Percentiles rank a stretch among this genome's conserved stretches.
phyloP scores from a whole-genome alignment of 1,140 invertebrate genomes.

The Odontomachus brunneus region DNA sequence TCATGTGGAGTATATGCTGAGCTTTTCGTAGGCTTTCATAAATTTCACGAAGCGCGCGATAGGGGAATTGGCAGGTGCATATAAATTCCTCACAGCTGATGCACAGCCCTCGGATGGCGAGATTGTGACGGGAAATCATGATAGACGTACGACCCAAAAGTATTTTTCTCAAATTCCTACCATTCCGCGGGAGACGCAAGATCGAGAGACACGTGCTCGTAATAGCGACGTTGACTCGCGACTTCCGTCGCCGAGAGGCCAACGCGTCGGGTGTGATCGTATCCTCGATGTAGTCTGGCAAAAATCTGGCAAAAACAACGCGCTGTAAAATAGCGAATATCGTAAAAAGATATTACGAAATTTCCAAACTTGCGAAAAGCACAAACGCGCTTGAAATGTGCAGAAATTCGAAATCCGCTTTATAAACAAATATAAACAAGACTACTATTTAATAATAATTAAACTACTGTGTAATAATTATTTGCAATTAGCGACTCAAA shows the following conservation, averaged over 20 bases:
- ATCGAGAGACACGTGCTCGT: constrained; percentile 37
- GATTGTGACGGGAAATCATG: background rate
- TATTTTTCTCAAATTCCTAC: constrained; percentile 39
- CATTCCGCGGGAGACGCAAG: constrained; percentile 20
- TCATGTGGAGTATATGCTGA: background rate
- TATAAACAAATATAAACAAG: no score
- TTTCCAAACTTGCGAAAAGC: no score
- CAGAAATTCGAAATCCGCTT: no score
- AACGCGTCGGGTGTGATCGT: constrained; percentile 10
- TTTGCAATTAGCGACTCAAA: no score
- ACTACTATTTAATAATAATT: no score
- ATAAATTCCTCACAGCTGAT: background rate
- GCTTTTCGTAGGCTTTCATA: background rate
- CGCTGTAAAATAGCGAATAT: background rate
- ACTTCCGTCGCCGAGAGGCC: constrained; percentile 19
- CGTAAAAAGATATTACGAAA: background rate
- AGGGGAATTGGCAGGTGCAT: background rate
- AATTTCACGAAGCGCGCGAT: background rate
- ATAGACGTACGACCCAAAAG: constrained; percentile 3
- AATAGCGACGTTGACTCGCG: constrained; percentile 27
- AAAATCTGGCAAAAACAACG: constrained; percentile 5
- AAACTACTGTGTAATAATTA: no score
- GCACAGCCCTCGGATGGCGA: background rate
- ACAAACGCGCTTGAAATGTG: no score
- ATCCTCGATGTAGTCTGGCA: background rate